Percentiles rank a stretch among this genome's conserved stretches.
Evolutionary conservation across 2,113 vertebrate species (phyloP).

Genomic region (Alces alces): DNA sequence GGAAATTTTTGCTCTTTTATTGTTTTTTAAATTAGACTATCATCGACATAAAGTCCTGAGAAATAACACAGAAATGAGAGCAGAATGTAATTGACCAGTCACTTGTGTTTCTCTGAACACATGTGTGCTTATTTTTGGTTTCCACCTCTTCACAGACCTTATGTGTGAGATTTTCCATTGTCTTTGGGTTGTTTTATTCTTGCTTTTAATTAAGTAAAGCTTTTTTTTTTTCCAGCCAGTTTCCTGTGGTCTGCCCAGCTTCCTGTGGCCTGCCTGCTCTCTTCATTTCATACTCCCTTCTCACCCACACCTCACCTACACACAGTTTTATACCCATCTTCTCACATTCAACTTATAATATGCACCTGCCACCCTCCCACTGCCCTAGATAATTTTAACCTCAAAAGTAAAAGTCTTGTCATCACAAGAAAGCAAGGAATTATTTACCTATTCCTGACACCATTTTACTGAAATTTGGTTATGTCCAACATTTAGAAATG

Average conservation of each 20-base stretch:
- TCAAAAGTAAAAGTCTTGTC: background rate
- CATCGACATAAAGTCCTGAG: background rate
- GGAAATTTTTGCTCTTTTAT: background rate
- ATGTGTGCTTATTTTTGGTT: background rate
- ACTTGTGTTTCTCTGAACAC: background rate
- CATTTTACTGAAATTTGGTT: background rate
- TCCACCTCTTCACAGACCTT: background rate
- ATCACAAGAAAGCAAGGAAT: background rate
- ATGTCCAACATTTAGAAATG: background rate
- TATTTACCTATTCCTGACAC: background rate
- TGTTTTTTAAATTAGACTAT: background rate
- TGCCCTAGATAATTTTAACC: background rate
- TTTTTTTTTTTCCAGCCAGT: background rate
- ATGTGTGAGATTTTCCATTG: conserved; percentile 41
- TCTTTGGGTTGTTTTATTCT: conserved; percentile 8
- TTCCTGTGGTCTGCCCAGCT: conserved; percentile 40
- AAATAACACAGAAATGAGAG: background rate
- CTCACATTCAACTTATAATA: background rate
- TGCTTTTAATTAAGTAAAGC: conserved; percentile 12
- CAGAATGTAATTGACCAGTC: background rate
- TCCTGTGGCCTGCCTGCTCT: background rate
- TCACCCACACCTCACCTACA: background rate
- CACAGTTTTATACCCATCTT: too few species aligned
- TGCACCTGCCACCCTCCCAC: background rate
- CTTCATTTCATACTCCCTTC: background rate